Base-by-base conservation (phyloP, 1,140 invertebrate species). In the Bombus difficillimus region DNA sequence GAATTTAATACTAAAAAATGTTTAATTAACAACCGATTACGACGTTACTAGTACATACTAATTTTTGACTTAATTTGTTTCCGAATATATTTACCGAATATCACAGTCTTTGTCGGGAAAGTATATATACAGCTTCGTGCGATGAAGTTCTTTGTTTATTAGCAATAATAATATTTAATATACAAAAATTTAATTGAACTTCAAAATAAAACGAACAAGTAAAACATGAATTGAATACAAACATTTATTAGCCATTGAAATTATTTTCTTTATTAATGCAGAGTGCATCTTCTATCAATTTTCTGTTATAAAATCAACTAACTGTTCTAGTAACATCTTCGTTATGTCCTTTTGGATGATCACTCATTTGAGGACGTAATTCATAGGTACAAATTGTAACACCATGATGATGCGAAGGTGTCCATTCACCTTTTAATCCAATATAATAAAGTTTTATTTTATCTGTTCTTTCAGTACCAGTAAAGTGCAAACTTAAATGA, bases 381-480 rank as follows among this genome's bases (percentile, higher is more conserved):
- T 99, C 98, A 95, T 99, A 99, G 80, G 97, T 98, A 91, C 98
- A 98, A 91, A 99, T 98, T 39, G 98, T 97, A 9, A 99, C 98
- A 83, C 98, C 98, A 93, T 99, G 98, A 79, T 97, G 96, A 92
- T 98, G 98, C 0, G 96, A 97, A 91, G 97, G 96, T n/a, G 96
- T 96, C 95, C 97, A 99, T 95, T 99, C 98, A 13, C 98, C 99
- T 93, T 97, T 97, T n/a, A 99, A 95, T 25, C 99, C 99, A 93
- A 99, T 99, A 93, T 99, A 99, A 93, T 98, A 98, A 82, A 99
- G 97, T 92, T 96, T 97, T 3, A 98, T 98, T 78, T 95, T 97
- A 68, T 99, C 98, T 43, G 96, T 96, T 62, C 98, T 98, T 95
- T 97, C 98, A 95, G 98, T 99, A 39, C 95, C 96, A 12, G 98